Evolutionary conservation across 2,113 vertebrate species (phyloP).

Genomic region (Melanerpes aurifrons): DNA sequence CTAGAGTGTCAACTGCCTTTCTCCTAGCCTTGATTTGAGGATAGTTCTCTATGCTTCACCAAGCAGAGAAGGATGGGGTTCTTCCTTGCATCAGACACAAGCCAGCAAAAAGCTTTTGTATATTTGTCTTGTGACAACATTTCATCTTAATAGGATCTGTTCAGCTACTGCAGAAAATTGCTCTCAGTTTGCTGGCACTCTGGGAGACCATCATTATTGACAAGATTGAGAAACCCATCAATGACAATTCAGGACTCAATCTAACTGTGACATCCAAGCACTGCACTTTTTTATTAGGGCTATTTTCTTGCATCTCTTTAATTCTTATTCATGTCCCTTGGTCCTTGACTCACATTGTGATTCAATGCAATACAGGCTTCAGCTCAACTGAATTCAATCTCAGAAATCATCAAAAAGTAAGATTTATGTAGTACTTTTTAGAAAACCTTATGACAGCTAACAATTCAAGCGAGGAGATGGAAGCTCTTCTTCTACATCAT

Average conservation of each 20-base stretch:
- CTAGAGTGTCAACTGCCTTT: neutral
- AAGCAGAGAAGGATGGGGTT: constrained; percentile 37
- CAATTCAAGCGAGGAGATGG: neutral
- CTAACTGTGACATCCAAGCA: constrained; percentile 39
- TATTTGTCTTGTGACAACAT: constrained; percentile 71
- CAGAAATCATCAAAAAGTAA: constrained; percentile 63
- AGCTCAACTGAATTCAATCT: constrained; percentile 58
- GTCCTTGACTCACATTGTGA: constrained; percentile 38
- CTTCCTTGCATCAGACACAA: constrained; percentile 33
- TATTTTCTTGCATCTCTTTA: constrained; percentile 66
- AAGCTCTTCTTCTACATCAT: neutral
- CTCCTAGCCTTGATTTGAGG: constrained; percentile 16
- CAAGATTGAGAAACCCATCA: constrained; percentile 72
- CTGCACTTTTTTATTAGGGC: constrained; percentile 21
- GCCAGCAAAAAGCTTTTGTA: constrained; percentile 34
- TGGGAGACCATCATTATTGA: constrained; percentile 70
- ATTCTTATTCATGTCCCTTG: constrained; percentile 59
- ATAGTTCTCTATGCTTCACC: constrained; percentile 13
- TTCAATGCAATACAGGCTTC: constrained; percentile 55
- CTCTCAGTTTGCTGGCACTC: constrained; percentile 66
- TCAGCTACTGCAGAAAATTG: constrained; percentile 75
- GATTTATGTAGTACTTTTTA: constrained; percentile 50
- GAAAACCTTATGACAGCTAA: constrained; percentile 15
- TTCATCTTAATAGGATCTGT: constrained; percentile 75
- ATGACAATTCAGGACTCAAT: constrained; percentile 65